Evolutionary conservation across 2,888 invertebrate species (phyloP).

Genomic region (Drosophila histrio): DNA sequence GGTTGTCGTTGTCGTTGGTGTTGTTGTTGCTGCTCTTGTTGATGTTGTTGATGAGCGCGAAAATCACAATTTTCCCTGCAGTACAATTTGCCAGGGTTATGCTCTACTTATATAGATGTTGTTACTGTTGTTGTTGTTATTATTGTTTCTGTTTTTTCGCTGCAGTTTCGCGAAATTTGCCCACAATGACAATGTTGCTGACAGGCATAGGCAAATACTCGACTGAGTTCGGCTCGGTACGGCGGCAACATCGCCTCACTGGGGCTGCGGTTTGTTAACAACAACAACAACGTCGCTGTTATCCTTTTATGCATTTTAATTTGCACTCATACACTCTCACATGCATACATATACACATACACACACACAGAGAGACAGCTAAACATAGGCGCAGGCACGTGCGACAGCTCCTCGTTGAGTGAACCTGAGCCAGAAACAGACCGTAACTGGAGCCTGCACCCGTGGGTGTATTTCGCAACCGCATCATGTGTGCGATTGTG

Average conservation of each 20-base stretch:
- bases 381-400: constrained; percentile 57
- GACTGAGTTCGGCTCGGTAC: constrained; percentile 3
- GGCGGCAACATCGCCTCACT: constrained; percentile 34
- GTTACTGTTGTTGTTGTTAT: constrained; percentile 14
- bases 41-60: constrained; percentile 69
- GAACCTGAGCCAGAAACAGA: constrained; percentile 14
- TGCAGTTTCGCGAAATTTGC: constrained; percentile 69
- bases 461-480: constrained; percentile 67
- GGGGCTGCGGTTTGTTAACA: constrained; percentile 60
- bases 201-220: constrained; percentile 37
- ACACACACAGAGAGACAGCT: constrained; percentile 11
- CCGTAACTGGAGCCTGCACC: constrained; percentile 40
- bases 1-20: constrained; percentile 31
- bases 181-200: constrained; percentile 62
- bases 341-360: constrained; percentile 15
- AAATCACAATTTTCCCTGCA: constrained; percentile 78
- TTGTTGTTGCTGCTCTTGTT: constrained; percentile 31
- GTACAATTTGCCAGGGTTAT: constrained; percentile 67
- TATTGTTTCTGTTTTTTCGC: constrained; percentile 32
- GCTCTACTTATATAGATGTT: constrained; percentile 33
- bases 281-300: constrained; percentile 60
- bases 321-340: constrained; percentile 53
- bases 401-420: constrained; percentile 18
- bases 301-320: constrained; percentile 79
- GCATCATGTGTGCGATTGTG: constrained; percentile 32